Evolutionary conservation across 2,888 invertebrate genomes (phyloP), one percentile per base, ranked within the genome.

Genomic region (Pterostichus niger): DNA sequence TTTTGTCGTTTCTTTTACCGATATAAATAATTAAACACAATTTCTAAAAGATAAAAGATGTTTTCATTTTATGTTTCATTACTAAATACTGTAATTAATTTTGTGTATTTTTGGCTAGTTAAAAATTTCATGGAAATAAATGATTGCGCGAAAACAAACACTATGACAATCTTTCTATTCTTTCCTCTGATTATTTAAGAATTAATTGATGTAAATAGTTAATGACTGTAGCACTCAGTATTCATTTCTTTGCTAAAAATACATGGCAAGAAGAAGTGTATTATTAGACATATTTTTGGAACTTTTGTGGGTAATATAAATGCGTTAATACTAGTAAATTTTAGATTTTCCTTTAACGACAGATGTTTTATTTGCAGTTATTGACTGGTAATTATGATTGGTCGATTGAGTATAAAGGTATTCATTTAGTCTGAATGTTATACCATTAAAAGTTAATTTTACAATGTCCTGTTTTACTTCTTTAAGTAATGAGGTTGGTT

Each of bases 381-480:
- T 75, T n/a, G 49, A 6, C 11, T 44, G 10, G 52, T 75, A 75
- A 75, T 75, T 75, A 75, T 33, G 24, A 75, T 49, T 75, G 52
- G 49, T 75, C 75, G 75, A 75, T 75, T 49, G 33, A 24, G 24
- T 75, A 31, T 52, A 10, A 75, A 75, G 52, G 31, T 31, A 75
- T 31, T 75, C n/a, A 75, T 75, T 75, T 75, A 6, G 0, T n/a
- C 17, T 31, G 31, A 75, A 44, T 73, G 40, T 75, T 52, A 75
- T 75, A 75, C 49, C 33, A 75, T 75, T 75, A 75, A 17, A 24
- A 52, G 52, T 52, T 33, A 75, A 75, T 75, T 75, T 49, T 52
- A 75, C 75, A 52, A 75, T 75, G 75, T 75, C 52, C 52, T 75
- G 52, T 75, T 75, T 75, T 75, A 52, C 75, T 75, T 52, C 75